A percentile compares a stretch with the other conserved stretches of the same genome.
Conservation (phyloP, 2,888 invertebrate genomes). For the Sinohyriopsis cumingii region DNA sequence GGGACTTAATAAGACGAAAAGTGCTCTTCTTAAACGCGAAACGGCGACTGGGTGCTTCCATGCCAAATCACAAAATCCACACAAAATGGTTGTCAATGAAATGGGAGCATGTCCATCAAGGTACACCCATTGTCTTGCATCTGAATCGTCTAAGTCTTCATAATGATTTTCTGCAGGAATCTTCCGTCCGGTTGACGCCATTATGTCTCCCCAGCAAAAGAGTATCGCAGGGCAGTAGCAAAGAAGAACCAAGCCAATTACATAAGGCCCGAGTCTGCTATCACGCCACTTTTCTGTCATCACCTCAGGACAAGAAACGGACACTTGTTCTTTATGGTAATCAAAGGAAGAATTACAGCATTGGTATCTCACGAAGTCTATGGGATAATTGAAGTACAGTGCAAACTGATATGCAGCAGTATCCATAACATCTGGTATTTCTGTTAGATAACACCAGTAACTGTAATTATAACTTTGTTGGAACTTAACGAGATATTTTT, state of each 20-base stretch:
- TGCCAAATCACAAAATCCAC: conserved; percentile 17
- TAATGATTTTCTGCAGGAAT: no score
- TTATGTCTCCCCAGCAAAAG: conserved; percentile 1
- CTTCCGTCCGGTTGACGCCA: neutral
- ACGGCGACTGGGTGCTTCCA: conserved; percentile 12
- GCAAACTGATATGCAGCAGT: conserved; percentile 17
- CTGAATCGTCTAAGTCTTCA: no score
- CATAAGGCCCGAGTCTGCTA: conserved; percentile 16
- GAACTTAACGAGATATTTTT: conserved; percentile 10
- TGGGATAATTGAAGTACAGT: conserved; percentile 18
- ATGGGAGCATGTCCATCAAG: conserved; percentile 16
- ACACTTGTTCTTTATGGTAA: no score
- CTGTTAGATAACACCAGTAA: conserved; percentile 21
- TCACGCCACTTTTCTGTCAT: no score
- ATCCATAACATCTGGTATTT: conserved; percentile 14
- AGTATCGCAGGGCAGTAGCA: conserved; percentile 23
- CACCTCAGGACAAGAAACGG: no score
- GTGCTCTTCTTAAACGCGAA: conserved; percentile 13
- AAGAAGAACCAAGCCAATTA: conserved; percentile 16
- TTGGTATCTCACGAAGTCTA: conserved; percentile 18
- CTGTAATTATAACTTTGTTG: neutral
- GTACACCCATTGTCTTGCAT: conserved; percentile 9
- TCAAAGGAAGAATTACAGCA: conserved; percentile 9
- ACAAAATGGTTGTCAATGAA: conserved; percentile 9
- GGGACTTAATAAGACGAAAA: conserved; percentile 13